Conservation (phyloP, 2,113 vertebrate species). For the Psephotus haematonotus region DNA sequence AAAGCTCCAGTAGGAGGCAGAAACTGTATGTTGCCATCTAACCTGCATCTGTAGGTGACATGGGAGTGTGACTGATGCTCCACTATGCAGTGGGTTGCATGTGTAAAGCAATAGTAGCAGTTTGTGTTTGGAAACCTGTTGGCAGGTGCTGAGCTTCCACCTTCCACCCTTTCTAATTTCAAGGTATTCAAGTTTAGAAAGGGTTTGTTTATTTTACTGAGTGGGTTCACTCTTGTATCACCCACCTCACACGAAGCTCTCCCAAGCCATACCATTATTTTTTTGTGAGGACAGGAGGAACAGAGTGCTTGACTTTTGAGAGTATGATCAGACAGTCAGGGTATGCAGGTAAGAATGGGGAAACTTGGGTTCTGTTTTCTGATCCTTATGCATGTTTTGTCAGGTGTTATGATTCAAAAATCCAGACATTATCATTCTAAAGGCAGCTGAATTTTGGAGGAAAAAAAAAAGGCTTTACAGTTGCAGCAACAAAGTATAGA, state of each 20-base stretch:
- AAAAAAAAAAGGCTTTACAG: not conserved
- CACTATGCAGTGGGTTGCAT: rapidly evolving
- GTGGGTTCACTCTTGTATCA: not conserved
- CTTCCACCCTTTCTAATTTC: not conserved
- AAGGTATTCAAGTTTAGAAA: not conserved
- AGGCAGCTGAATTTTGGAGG: not conserved
- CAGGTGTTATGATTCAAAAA: not conserved
- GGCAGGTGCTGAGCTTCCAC: not conserved
- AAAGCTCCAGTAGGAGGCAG: not conserved
- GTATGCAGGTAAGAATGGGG: not conserved
- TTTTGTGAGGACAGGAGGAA: not conserved
- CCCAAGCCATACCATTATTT: not conserved
- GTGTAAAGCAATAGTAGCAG: not conserved
- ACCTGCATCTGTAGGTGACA: rapidly evolving
- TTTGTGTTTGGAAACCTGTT: not conserved
- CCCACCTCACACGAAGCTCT: not conserved
- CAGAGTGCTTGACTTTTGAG: not conserved
- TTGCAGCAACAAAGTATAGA: not conserved
- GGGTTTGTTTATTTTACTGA: not conserved
- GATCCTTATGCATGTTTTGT: not conserved
- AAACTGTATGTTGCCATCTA: not conserved
- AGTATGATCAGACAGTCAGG: too few species aligned
- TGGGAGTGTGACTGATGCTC: rapidly evolving
- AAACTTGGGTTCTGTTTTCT: not conserved
- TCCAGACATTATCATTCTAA: not conserved